Conservation (phyloP, 1,140 invertebrate species). For the Drosophila obscura region DNA sequence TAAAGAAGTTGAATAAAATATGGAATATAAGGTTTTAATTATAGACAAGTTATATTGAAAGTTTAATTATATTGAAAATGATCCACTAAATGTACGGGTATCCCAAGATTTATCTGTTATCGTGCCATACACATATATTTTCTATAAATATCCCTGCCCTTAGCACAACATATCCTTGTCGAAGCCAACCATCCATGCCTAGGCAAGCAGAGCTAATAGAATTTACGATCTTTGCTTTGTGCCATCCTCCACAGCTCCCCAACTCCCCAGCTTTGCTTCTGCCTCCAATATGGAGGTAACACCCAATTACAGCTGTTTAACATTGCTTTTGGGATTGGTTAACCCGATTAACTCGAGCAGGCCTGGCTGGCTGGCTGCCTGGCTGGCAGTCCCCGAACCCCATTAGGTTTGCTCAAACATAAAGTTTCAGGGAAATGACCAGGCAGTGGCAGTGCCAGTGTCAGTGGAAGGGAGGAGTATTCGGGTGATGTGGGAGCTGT, state of each 20-base stretch:
- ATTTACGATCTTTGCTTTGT: conserved; percentile 44
- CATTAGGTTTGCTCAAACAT: conserved; percentile 41
- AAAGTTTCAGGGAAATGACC: conserved; percentile 28
- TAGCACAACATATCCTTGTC: no score
- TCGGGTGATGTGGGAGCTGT: background rate
- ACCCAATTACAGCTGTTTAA: conserved; percentile 49
- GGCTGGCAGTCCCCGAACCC: conserved; percentile 7
- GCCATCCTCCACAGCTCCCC: conserved; percentile 6
- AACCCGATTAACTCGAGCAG: conserved; percentile 40
- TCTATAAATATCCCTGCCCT: no score
- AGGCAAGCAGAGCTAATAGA: background rate
- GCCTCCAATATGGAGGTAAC: conserved; percentile 18
- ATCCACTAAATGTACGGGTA: no score
- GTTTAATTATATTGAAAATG: no score
- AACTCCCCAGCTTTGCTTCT: background rate
- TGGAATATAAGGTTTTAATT: no score
- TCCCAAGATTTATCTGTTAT: no score
- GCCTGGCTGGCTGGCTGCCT: conserved; percentile 21
- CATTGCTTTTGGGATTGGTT: conserved; percentile 53
- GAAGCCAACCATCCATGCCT: background rate
- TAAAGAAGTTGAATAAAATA: no score
- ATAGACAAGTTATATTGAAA: no score
- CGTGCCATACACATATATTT: no score
- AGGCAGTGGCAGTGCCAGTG: background rate
- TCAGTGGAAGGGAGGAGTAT: no score